Base-by-base conservation (phyloP, 2,797 vertebrate species). In the Scolopax rusticola region DNA sequence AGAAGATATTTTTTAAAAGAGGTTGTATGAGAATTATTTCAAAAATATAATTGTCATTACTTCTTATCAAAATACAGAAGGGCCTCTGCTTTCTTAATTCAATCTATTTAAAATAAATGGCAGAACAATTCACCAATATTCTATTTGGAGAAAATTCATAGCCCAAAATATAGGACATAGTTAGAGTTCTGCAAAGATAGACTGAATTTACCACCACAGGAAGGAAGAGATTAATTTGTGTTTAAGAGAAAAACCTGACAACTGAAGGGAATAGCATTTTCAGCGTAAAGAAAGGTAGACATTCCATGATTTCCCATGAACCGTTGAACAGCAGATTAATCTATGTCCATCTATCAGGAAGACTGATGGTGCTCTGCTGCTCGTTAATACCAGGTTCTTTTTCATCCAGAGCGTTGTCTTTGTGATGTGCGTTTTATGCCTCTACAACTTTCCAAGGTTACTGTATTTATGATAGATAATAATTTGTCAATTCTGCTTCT, bases 371-470 rank as follows among this genome's bases (percentile, higher is more conserved):
- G 9, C 19, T 75, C 48, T 93, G 60, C 71, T 76, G 11, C 65
- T 96, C 1, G 0, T 92, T 97, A 97, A 96, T 65, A 64, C 30
- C 13, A 57, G 36, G 36, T 85, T 30, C 27, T 95, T 97, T 97
- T 96, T 96, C 89, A 96, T 87, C 54, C 81, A 87, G 59, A 56
- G 43, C 25, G 64, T 75, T 96, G 61, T 93, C 76, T 97, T 89
- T 95, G 68, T 96, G 93, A 96, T 36, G 40, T 67, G 54, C 18
- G 4, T 94, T 96, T 96, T 91, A 94, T 68, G 68, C 54, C 36
- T 94, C 60, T 89, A 91, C 90, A 97, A 68, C 53, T 93, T 97
- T 70, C 87, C 94, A 97, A 97, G 93, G 93, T 97, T 97, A 94
- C 40, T 73, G 12, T 89, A 70, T 92, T 93, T 96, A 93, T 86